Evolutionary conservation across 2,888 invertebrate species (phyloP).

Genomic region (Macropis europaea): DNA sequence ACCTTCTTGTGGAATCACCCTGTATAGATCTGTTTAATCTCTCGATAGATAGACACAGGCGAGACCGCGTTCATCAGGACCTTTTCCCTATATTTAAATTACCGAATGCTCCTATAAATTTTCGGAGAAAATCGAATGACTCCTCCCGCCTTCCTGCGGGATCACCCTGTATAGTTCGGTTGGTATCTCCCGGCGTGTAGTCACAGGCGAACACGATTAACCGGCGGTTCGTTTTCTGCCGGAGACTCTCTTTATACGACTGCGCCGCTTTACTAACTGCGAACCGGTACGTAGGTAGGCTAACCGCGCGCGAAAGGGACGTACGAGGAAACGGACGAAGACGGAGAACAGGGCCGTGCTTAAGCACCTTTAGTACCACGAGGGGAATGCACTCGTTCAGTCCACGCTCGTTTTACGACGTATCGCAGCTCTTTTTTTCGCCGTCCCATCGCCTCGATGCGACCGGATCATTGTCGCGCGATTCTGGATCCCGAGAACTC

Average conservation of each 20-base stretch:
- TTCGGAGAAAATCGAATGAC: no score
- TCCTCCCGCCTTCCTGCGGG: no score
- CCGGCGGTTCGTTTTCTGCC: slow-evolving; percentile 57
- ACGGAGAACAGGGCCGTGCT: slow-evolving; percentile 45
- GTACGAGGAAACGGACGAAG: slow-evolving; percentile 40
- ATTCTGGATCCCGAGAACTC: no score
- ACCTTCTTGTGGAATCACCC: no score
- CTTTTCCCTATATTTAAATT: no score
- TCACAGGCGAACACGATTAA: slow-evolving; percentile 29
- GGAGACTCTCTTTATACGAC: slow-evolving; percentile 58
- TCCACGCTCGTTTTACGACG: slow-evolving; percentile 33
- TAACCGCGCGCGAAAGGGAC: slow-evolving; percentile 48
- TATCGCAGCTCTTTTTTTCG: neutral
- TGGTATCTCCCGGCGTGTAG: neutral
- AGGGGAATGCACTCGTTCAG: slow-evolving; percentile 39
- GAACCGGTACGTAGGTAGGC: slow-evolving; percentile 58
- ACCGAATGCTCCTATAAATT: no score
- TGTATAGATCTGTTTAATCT: no score
- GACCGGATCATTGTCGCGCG: no score
- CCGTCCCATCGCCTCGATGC: neutral
- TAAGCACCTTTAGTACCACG: slow-evolving; percentile 43
- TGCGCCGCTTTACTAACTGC: slow-evolving; percentile 56
- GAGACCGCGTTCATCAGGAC: no score
- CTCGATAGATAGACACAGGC: no score
- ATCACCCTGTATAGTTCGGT: neutral